Evolutionary conservation across 2,113 vertebrate genomes (phyloP), one percentile per base, ranked within the genome.

Genomic region (Myotis yumanensis): DNA sequence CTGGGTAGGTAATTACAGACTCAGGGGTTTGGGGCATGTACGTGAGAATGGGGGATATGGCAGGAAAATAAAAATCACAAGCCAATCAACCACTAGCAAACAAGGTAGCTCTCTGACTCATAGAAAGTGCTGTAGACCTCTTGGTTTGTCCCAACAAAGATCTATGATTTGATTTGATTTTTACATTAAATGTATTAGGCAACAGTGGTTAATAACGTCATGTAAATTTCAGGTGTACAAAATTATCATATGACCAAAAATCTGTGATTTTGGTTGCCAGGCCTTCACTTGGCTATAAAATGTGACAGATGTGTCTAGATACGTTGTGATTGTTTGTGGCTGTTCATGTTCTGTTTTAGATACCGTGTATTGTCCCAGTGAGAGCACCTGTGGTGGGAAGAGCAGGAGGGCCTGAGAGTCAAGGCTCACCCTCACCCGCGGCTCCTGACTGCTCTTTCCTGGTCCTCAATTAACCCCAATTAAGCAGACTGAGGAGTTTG

Each of bases 401-500:
- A 32, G 3, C 43, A 30, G 40, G 62, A 90, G 89, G 25, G 25
- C 46, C 57, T 51, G 48, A 2, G 64, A 35, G 14, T 52, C 15
- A 43, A 62, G 79, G 7, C 23, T 91, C 9, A 2, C 37, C 28
- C 59, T 62, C 35, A 52, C 40, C 16, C 0, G 4, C 25, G 51
- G 10, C 37, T 72, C 43, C 91, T 86, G 75, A 75, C 52, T 69
- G 76, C 73, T 82, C 40, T 73, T n/a, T 69, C n/a, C 88, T 37
- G 32, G 68, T 62, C 51, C 54, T 83, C 82, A 32, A 9, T 81
- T 52, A 94, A 83, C 16, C 37, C 64, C 76, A 84, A 68, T 90
- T 87, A 92, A 81, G 48, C 71, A 71, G 75, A 90, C 69, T 71
- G 57, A 71, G 37, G 54, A 90, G 48, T 81, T 93, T 35, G 68